Evolutionary conservation across 1,140 invertebrate genomes (phyloP), one percentile per base, ranked within the genome.

Genomic region (Neodiprion virginianus): DNA sequence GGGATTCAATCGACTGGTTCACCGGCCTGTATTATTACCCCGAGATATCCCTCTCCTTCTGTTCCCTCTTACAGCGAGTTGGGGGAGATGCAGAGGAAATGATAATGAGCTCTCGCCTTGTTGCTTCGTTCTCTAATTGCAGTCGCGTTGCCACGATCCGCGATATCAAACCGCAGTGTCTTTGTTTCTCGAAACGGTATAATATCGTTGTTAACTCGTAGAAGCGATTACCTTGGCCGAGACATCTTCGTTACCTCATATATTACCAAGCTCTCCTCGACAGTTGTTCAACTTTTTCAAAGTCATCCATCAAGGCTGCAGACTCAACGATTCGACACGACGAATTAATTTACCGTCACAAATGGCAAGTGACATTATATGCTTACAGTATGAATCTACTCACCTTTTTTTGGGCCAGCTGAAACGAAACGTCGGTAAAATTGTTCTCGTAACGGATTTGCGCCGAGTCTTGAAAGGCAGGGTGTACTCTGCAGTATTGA

Each of bases 61-160:
- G 8, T 61, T 61, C 53, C n/a, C 53, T 40, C 28, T 40, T 17
- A 61, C 53, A 61, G 5, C 53, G 53, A 61, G 28, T 40, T 40
- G 28, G 53, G 53, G 53, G 53, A 61, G 53, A 61, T 61, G 53
- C 53, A 17, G 53, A 61, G 53, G 53, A 61, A 61, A 61, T 61
- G 53, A 61, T 61, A 61, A 61, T 61, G 53, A 61, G 8, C 53
- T 40, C 28, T 61, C 53, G 53, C 53, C 53, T 61, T 61, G 53
- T 61, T 61, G n/a, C 53, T 61, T 61, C 53, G 53, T 61, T 61
- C 53, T 61, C 53, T 61, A 61, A 61, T 61, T 61, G 53, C 53
- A 61, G 53, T 17, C 53, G n/a, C 53, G 53, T 17, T 11, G 53
- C 53, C 53, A 61, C 53, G 53, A 61, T 17, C 53, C 8, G 53